Percentiles rank a stretch among this genome's conserved stretches.
These are phyloP conservation scores for Xanthorhoe designata DNA, from an alignment of 2,888 invertebrate genomes.

Conservation along the genomic window DNA sequence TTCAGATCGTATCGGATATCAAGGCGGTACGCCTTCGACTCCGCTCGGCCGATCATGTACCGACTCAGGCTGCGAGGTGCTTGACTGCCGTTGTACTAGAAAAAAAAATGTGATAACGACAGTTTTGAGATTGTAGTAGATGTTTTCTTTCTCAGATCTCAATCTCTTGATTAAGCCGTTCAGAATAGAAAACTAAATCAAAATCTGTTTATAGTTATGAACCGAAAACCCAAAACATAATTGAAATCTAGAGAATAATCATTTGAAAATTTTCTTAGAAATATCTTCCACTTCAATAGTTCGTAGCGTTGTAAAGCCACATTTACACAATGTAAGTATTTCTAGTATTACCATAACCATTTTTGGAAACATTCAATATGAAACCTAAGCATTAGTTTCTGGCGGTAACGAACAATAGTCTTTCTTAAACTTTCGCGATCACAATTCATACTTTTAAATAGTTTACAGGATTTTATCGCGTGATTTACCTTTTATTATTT, in stretches of 20 bases:
- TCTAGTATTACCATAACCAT: constrained; percentile 20
- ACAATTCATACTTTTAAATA: no score
- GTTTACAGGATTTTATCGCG: no score
- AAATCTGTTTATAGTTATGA: no score
- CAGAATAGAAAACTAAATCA: no score
- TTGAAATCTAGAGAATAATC: background rate
- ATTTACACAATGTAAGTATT: constrained; percentile 17
- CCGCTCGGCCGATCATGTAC: constrained; percentile 52
- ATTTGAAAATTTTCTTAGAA: background rate
- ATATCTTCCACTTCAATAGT: constrained; percentile 1
- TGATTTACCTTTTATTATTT: no score
- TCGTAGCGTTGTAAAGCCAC: constrained; percentile 1
- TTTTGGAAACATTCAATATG: constrained; percentile 17
- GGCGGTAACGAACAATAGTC: background rate
- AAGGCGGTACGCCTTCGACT: constrained; percentile 54
- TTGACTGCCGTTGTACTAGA: constrained; percentile 58
- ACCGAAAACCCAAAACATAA: no score
- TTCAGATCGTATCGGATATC: constrained; percentile 50
- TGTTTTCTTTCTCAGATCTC: no score
- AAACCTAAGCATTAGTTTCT: constrained; percentile 6
- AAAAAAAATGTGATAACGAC: no score
- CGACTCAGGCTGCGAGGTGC: constrained; percentile 55
- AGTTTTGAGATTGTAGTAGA: no score
- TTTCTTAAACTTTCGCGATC: no score
- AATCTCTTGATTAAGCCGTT: no score